Percentiles rank a stretch among this genome's conserved stretches.
Conservation (phyloP, 2,113 vertebrate genomes). For the Myocastor coypus region DNA sequence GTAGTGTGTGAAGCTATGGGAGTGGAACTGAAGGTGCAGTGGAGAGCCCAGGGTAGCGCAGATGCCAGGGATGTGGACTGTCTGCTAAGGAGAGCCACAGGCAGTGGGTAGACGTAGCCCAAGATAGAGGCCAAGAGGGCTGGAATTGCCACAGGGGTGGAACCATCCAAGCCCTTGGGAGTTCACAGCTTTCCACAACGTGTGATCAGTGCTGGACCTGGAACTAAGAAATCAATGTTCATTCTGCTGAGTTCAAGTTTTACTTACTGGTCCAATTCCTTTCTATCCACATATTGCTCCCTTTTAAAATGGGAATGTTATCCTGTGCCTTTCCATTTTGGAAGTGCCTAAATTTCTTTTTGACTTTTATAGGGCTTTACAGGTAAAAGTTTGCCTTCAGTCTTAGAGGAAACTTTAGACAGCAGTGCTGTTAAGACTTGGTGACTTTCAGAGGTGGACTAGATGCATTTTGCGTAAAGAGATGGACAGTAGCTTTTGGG, state of each 20-base stretch:
- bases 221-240: neutral
- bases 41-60: neutral
- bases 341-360: neutral
- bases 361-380: neutral
- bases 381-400: neutral
- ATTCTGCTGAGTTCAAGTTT: neutral
- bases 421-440: neutral
- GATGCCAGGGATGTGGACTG: neutral
- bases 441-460: neutral
- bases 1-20: neutral
- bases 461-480: neutral
- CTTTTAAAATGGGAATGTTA: neutral
- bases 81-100: neutral
- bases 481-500: neutral
- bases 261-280: neutral
- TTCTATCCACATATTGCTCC: neutral
- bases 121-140: neutral
- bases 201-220: neutral
- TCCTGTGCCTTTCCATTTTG: neutral
- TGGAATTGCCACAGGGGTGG: neutral
- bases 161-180: neutral
- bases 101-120: neutral
- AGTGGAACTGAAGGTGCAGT: neutral
- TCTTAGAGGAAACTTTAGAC: neutral
- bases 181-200: neutral